A percentile compares a stretch with the other conserved stretches of the same genome.
phyloP scores from a whole-genome alignment of 1,140 invertebrate species.

The Rhysida immarginata region DNA sequence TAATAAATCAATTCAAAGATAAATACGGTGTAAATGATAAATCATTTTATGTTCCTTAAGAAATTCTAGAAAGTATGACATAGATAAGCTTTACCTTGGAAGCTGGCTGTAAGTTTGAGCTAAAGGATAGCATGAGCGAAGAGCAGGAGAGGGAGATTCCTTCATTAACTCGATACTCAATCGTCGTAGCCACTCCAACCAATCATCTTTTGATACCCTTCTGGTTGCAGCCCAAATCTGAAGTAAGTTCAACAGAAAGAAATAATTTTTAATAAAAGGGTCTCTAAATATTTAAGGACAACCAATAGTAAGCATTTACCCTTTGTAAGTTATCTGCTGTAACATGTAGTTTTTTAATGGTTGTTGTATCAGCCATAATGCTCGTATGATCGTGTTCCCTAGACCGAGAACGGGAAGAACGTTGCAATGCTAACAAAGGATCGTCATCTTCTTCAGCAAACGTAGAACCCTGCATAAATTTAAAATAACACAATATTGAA shows the following conservation, averaged over 20 bases:
- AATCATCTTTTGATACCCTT: conserved; percentile 91
- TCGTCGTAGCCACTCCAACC: conserved; percentile 89
- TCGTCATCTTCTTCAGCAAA: conserved; percentile 31
- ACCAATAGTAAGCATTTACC: conserved; percentile 19
- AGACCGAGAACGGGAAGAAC: conserved; percentile 16
- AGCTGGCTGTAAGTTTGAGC: conserved; percentile 89
- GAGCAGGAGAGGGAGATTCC: conserved; percentile 83
- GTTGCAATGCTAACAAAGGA: conserved; percentile 23
- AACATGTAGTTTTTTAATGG: conserved; percentile 48
- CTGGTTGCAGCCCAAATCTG: conserved; percentile 72
- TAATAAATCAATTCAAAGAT: background rate
- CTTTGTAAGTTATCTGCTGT: conserved; percentile 66
- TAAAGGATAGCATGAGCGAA: conserved; percentile 74
- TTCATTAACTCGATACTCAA: conserved; percentile 86
- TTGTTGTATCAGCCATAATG: conserved; percentile 22
- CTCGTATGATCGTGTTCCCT: conserved; percentile 14
- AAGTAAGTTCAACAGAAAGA: conserved; percentile 6
- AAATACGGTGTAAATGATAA: background rate
- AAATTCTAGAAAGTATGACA: background rate
- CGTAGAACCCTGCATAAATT: conserved; percentile 24
- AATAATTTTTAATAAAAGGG: background rate
- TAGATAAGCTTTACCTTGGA: conserved; percentile 37
- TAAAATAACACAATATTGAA: no score
- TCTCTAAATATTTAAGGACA: no score
- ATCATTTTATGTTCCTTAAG: background rate